Percentiles rank a stretch among this genome's conserved stretches.
Evolutionary conservation across 2,113 vertebrate genomes (phyloP).

Genomic region (Psammodynastes pulverulentus): DNA sequence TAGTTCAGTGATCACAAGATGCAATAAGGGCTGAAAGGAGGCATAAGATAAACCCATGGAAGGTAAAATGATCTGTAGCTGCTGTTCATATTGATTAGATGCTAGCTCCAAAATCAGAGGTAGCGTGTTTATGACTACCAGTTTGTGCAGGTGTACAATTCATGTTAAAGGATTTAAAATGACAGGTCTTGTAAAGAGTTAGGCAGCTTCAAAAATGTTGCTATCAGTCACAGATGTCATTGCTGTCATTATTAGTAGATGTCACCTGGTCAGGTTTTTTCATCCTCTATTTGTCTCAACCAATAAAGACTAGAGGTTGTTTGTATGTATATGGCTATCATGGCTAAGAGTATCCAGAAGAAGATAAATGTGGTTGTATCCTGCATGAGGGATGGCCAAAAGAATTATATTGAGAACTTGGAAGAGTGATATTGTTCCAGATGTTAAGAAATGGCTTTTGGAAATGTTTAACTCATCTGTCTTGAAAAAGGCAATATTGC

Average conservation of each 20-base stretch:
- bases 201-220: neutral
- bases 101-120: neutral
- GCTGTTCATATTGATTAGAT: neutral
- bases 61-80: neutral
- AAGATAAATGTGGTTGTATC: neutral
- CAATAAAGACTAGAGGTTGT: neutral
- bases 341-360: neutral
- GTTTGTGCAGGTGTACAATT: neutral
- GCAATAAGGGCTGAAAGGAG: neutral
- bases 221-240: neutral
- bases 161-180: neutral
- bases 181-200: neutral
- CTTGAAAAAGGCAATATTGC: neutral
- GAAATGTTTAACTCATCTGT: neutral
- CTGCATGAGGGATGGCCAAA: neutral
- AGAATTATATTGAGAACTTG: neutral
- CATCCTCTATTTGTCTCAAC: neutral
- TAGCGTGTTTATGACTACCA: neutral
- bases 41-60: neutral
- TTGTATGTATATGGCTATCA: neutral
- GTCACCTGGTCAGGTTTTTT: neutral
- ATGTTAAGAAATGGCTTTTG: neutral
- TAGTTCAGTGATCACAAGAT: neutral
- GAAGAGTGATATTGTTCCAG: neutral
- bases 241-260: neutral